Percentiles rank a stretch among this genome's conserved stretches.
Evolutionary conservation across 1,140 invertebrate genomes (phyloP).

Genomic region (Helicoverpa armigera): DNA sequence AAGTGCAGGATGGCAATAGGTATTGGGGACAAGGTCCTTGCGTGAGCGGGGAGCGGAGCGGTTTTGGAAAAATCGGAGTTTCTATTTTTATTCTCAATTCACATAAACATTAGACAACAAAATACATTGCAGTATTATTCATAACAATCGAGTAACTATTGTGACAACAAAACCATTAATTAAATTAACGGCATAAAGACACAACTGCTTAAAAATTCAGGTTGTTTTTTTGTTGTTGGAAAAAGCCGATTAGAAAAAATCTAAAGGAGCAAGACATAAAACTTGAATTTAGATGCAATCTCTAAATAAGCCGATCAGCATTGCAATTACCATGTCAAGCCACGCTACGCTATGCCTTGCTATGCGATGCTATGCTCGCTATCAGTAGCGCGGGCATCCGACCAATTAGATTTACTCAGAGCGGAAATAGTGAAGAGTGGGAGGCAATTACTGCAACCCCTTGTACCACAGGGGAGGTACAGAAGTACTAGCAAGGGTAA

Average conservation of each 20-base stretch:
- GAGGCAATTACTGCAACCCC: slow-evolving; percentile 40
- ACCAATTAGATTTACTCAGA: slow-evolving; percentile 55
- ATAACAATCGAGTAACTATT: too few species aligned
- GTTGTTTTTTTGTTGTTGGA: too few species aligned
- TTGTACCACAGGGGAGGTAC: not conserved
- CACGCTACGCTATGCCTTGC: not conserved
- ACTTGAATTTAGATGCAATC: slow-evolving; percentile 22
- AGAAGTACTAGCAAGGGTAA: not conserved
- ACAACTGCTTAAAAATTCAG: too few species aligned
- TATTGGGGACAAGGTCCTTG: too few species aligned
- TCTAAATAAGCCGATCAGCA: not conserved
- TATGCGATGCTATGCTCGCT: not conserved
- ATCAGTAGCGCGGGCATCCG: slow-evolving; percentile 15
- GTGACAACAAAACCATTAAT: too few species aligned
- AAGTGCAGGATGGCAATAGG: too few species aligned
- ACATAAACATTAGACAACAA: not conserved
- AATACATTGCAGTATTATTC: too few species aligned
- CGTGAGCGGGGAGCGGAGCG: too few species aligned
- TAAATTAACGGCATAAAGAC: too few species aligned
- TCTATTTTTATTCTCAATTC: too few species aligned
- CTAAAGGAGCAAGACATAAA: slow-evolving; percentile 6
- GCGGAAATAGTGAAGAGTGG: slow-evolving; percentile 36
- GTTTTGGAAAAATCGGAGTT: not conserved
- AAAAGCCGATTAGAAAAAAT: not conserved
- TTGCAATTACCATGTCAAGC: slow-evolving; percentile 25